A percentile compares a stretch with the other conserved stretches of the same genome.
Conservation (phyloP, 2,888 invertebrate species). For the Andrena dorsata region DNA sequence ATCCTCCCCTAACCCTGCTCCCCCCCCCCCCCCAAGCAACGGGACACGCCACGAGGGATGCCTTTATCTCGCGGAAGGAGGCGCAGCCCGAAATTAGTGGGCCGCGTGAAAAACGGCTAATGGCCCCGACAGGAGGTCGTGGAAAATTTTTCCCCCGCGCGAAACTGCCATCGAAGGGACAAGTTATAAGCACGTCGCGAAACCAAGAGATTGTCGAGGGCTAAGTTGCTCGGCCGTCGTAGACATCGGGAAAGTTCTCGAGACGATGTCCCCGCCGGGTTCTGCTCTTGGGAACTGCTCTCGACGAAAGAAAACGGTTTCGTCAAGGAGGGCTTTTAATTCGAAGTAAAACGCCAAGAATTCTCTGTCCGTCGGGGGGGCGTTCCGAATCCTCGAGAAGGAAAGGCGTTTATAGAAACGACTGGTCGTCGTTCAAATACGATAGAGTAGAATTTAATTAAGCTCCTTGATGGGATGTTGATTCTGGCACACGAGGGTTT, state of each 20-base stretch:
- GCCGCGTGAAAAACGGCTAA: slow-evolving; percentile 10
- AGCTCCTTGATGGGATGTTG: not conserved
- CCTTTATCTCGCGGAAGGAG: slow-evolving; percentile 29
- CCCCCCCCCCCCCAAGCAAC: not conserved
- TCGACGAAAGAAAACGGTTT: not conserved
- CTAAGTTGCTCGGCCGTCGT: not conserved
- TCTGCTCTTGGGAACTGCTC: not conserved
- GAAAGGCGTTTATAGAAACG: not conserved
- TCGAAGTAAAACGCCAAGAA: not conserved
- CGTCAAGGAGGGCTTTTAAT: not conserved
- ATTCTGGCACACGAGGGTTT: not conserved
- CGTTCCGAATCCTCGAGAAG: not conserved
- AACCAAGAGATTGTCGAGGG: not conserved
- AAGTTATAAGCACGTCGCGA: not conserved
- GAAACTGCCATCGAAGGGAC: not conserved
- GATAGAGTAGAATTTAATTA: not conserved
- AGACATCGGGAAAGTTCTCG: not conserved
- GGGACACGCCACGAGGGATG: slow-evolving; percentile 12
- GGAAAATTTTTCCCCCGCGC: not conserved
- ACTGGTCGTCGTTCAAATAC: not conserved
- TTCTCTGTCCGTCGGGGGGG: not conserved
- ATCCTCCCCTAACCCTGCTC: slow-evolving; percentile 1
- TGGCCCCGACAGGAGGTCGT: not conserved
- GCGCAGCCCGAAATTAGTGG: slow-evolving; percentile 2
- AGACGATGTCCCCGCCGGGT: too few relatives aligned